Conservation (phyloP, 2,113 vertebrate genomes). For the Spea bombifrons region DNA sequence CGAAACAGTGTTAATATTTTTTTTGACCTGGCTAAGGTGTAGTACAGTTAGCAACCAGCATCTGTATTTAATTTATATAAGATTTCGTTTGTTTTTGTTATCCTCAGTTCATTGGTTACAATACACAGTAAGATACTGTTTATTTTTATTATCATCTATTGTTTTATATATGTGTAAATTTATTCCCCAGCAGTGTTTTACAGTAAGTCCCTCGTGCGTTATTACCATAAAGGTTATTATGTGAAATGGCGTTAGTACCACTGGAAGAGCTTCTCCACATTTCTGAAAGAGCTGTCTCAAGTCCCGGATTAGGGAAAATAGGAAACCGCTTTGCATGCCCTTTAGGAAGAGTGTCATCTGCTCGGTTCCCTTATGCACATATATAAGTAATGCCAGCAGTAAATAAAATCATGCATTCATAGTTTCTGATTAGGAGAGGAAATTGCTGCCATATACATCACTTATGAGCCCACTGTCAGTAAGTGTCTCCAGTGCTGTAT, state of each 20-base stretch:
- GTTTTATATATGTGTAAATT: not conserved
- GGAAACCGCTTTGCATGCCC: not conserved
- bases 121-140: constrained; percentile 2
- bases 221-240: constrained; percentile 19
- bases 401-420: constrained; percentile 1
- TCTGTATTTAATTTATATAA: constrained; percentile 74
- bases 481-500: not conserved
- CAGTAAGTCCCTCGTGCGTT: not conserved
- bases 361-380: not conserved
- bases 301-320: constrained; percentile 18
- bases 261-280: not conserved
- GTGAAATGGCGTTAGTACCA: constrained; percentile 10
- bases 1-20: constrained; percentile 57
- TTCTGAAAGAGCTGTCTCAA: constrained; percentile 10
- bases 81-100: constrained; percentile 70
- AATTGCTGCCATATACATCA: not conserved
- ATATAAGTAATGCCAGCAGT: not conserved
- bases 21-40: constrained; percentile 60
- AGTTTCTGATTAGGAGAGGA: not conserved
- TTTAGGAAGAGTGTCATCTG: constrained; percentile 15
- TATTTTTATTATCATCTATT: constrained; percentile 1
- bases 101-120: constrained; percentile 79
- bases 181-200: not conserved
- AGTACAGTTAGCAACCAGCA: constrained; percentile 73
- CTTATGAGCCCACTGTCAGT: not conserved